Evolutionary conservation across 2,888 invertebrate genomes (phyloP), one percentile per base, ranked within the genome.

Genomic region (Galerucella nymphaeae): DNA sequence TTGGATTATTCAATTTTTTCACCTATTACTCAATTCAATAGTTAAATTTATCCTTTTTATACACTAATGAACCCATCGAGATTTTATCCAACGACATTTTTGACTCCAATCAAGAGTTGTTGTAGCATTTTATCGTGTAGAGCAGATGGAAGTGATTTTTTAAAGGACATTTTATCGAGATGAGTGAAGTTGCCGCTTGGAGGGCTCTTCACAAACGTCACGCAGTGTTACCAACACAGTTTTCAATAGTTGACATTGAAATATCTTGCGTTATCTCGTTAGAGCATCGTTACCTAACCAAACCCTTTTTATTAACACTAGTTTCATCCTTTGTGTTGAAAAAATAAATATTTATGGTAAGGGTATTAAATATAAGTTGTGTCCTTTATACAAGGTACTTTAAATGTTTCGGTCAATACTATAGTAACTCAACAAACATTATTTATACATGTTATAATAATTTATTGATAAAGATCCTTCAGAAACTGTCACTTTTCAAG

Each of bases 121-220:
- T 53, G 41, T 41, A 38, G 18, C 63, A 63, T 68, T 69, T 68
- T 63, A 63, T 65, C 50, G 45, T 13, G 58, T 67, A 55, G 62
- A 55, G 62, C 70, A 71, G 59, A 72, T 74, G 70, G 61, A 71
- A 72, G 71, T 71, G 72, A 69, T 66, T 74, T 16, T 69, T 70
- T 77, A 73, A 73, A 77, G 79, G 41, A 80, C 78, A 78, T 81
- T 82, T 84, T 83, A 84, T 85, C 84, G 82, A 83, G 84, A 85
- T 84, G 77, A 82, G 79, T 84, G 83, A 83, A 84, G 84, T 84
- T 81, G 83, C 83, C 83, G 45, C 70, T 80, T 82, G 76, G 81
- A 84, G 84, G 80, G 81, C 78, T 76, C 83, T 84, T 78, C 74
- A 83, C 79, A 81, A 80, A 80, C 81, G 81, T 80, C 83, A 81